Evolutionary conservation across 2,113 vertebrate species (phyloP), one percentile per base, ranked within the genome.

Genomic region (Prolemur simus): DNA sequence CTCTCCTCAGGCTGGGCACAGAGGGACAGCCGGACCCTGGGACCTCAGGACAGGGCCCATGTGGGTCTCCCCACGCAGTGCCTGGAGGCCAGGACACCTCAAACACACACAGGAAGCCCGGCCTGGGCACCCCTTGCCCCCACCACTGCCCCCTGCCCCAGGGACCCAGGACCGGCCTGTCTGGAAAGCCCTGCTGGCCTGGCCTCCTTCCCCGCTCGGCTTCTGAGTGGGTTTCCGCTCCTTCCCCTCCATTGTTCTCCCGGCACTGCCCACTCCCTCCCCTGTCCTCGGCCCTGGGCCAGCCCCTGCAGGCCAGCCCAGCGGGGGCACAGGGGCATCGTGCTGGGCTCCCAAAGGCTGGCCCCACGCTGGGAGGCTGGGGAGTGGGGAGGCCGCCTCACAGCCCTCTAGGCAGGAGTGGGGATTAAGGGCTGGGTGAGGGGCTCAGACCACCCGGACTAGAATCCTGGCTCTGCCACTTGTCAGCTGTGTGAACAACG

Each of bases 141-240:
- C 15, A 0, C 42, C 0, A 0, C 52, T 29, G 20, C 54, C 68
- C 49, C 39, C 11, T 39, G 81, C 21, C 42, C 82, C 14, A 0
- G 29, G 52, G 42, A 66, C 89, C 77, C 17, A 87, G 73, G 58
- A 39, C 73, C 20, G 3, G 49, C 63, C 64, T 7, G 9, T 66
- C 89, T 92, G 77, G 91, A 77, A 69, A 45, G 18, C 64, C 27
- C 58, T 37, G 52, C 76, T 4, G 27, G 42, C 87, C 81, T 73
- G 83, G 83, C 74, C 68, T 63, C 91, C 76, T 42, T 39, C 81
- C 54, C 52, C 11, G 0, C 10, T 3, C 14, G 6, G 15, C 87
- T 83, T 95, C 95, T 77, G 1, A 47, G 49, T 82, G 47, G 49
- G 23, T 54, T 95, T 97, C 87, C 20, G 14, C 45, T 83, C 60